These are phyloP conservation scores for Xerus rutilus DNA, from an alignment of 2,797 vertebrate species.

Conservation along the genomic window DNA sequence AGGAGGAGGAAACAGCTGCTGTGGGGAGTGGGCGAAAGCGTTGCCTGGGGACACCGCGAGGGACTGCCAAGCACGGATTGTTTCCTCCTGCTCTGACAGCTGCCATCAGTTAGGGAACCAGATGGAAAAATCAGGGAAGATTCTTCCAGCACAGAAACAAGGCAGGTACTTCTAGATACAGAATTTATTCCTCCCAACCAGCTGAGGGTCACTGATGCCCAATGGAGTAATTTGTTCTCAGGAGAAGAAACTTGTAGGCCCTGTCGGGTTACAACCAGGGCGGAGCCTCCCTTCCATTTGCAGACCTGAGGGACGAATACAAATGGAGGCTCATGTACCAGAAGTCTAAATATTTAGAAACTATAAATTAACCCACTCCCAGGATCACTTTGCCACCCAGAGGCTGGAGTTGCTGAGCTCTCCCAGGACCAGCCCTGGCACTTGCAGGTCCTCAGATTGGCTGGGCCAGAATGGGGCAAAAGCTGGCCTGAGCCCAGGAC, in stretches of 20 bases:
- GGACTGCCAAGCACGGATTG: conserved; percentile 63
- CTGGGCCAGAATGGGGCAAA: not conserved
- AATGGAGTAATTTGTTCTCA: not conserved
- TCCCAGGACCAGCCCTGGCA: not conserved
- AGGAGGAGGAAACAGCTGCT: conserved; percentile 44
- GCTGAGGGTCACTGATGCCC: not conserved
- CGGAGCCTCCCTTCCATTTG: not conserved
- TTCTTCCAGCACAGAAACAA: conserved; percentile 13
- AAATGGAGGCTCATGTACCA: not conserved
- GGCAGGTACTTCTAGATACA: not conserved
- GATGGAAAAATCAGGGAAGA: conserved; percentile 74
- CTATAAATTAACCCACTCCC: not conserved
- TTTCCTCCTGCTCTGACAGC: conserved; percentile 71
- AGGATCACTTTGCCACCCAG: not conserved
- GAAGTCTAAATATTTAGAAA: not conserved
- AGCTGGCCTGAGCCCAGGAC: not conserved
- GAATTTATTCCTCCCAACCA: not conserved
- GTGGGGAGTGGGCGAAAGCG: not conserved
- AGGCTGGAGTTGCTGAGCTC: not conserved
- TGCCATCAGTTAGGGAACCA: conserved; percentile 71
- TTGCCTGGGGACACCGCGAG: not conserved
- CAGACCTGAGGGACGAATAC: not conserved
- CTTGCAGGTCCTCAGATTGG: not conserved
- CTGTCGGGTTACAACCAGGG: not conserved
- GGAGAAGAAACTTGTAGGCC: not conserved